phyloP scores from a whole-genome alignment of 2,797 vertebrate genomes.

The Eidolon dupreanum region DNA sequence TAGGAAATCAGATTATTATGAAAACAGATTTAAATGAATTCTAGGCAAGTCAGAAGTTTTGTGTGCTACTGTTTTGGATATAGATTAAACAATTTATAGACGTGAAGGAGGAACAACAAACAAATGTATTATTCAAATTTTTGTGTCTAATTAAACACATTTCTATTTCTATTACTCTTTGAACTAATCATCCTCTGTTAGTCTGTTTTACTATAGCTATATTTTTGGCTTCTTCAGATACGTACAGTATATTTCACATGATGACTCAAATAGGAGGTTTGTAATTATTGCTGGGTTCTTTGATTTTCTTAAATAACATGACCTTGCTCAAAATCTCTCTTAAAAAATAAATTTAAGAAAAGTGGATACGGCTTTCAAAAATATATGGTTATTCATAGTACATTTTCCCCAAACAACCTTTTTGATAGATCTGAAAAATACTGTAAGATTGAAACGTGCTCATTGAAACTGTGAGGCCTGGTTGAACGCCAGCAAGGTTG shows the following conservation, averaged over 20 bases:
- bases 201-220: not conserved
- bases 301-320: not conserved
- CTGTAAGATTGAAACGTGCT: not conserved
- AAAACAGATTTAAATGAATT: not conserved
- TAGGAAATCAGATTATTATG: constrained; percentile 15
- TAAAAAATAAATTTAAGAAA: not conserved
- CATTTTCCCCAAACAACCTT: not conserved
- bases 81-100: not conserved
- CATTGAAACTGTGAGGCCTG: not conserved
- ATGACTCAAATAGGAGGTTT: not conserved
- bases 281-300: not conserved
- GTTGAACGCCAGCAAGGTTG: not conserved
- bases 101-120: not conserved
- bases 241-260: not conserved
- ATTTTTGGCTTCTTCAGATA: not conserved
- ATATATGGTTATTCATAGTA: not conserved
- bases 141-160: not conserved
- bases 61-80: not conserved
- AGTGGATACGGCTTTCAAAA: not conserved
- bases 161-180: not conserved
- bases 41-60: not conserved
- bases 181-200: not conserved
- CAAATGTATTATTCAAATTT: not conserved
- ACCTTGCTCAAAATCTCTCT: not conserved
- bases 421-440: not conserved